Base-by-base conservation (phyloP, 2,888 invertebrate genomes). In the Hymenopus coronatus region DNA sequence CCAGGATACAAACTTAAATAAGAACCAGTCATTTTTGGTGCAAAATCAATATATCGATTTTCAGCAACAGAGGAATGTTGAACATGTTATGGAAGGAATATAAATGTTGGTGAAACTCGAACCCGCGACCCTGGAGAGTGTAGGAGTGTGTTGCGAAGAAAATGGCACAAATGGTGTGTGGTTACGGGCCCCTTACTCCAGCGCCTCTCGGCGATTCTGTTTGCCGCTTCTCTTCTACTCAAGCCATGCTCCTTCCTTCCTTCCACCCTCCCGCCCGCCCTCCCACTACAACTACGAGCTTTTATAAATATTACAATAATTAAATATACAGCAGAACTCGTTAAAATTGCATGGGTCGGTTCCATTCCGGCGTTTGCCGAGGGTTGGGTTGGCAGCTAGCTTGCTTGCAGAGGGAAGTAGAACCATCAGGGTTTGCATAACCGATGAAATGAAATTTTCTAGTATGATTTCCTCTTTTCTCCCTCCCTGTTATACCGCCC, bases 301-400 rank as follows among this genome's bases (percentile, higher is more conserved):
- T 93, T 93, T 92, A 93, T 93, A 93, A 93, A 93, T 93, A 93
- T 93, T 93, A 92, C 93, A 93, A 93, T 93, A 93, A 93, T 93
- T 93, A 93, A 93, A 93, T 93, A 93, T 93, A 92, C 92, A 92
- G 92, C 91, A 92, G 92, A 92, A 92, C 91, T 92, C 91, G 92
- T 92, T 92, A 92, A 92, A 92, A 91, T 92, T 92, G 92, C 92
- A 92, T 92, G 92, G 92, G 92, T 91, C 91, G 91, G 91, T 92
- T 92, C 92, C 92, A 92, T 92, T 92, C 91, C 91, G 90, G 88
- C 84, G 85, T 85, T 84, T 28, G 84, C 88, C 82, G 54, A 82
- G 81, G 88, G 88, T 54, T 88, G 83, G 88, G 88, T 70, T 54
- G 88, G 83, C 84, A 83, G 27, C 54, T 70, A 20, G 54, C 54